Percentiles rank a stretch among this genome's conserved stretches.
Evolutionary conservation across 2,888 invertebrate species (phyloP).

Genomic region (Thecophora atra): DNA sequence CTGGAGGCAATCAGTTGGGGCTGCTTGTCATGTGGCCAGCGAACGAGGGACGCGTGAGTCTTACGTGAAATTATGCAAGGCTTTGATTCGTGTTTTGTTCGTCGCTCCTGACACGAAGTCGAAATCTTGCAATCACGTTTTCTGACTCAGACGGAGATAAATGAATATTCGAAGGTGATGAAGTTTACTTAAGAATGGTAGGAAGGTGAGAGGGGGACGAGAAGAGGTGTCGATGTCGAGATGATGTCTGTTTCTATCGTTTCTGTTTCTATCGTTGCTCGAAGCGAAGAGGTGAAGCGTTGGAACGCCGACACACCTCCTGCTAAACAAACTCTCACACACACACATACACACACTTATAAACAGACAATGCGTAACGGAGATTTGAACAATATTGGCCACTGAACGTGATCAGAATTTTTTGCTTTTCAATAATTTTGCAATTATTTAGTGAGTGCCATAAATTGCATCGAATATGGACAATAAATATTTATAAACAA

Average conservation of each 20-base stretch:
- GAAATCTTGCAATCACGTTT: conserved; percentile 20
- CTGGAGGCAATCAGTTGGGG: too few relatives aligned
- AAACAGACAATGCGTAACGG: conserved; percentile 20
- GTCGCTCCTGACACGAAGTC: not conserved
- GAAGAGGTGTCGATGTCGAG: not conserved
- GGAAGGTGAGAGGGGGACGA: too few relatives aligned
- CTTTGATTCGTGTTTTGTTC: not conserved
- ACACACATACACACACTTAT: not conserved
- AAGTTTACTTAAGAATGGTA: too few relatives aligned
- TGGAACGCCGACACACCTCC: conserved; percentile 28
- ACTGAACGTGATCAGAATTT: conserved; percentile 29
- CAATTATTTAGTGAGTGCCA: conserved; percentile 27
- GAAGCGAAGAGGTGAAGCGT: too few relatives aligned
- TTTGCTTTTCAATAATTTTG: conserved; percentile 23
- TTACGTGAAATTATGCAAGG: conserved; percentile 33
- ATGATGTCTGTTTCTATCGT: not conserved
- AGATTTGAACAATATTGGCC: conserved; percentile 29
- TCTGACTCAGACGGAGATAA: not conserved
- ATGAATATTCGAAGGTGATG: too few relatives aligned
- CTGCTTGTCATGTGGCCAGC: too few relatives aligned
- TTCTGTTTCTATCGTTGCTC: too few relatives aligned
- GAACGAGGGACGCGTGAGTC: not conserved
- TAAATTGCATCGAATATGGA: conserved; percentile 29
- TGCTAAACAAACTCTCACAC: too few relatives aligned
- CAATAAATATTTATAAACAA: conserved; percentile 30